phyloP scores from a whole-genome alignment of 2,888 invertebrate genomes.

The Tenthredo scrophulariae region DNA sequence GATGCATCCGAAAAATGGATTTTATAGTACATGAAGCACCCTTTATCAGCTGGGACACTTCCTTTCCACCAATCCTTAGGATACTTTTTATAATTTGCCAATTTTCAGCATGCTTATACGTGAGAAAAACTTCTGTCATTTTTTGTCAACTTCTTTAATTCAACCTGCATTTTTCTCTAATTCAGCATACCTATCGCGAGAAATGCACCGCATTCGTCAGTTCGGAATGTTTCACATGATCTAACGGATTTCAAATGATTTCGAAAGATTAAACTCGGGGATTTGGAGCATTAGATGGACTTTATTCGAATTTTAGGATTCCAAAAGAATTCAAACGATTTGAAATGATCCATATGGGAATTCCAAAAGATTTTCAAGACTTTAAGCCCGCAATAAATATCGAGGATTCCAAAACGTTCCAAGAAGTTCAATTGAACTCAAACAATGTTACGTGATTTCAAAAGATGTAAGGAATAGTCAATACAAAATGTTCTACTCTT shows the following conservation, averaged over 20 bases:
- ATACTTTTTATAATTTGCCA: background rate
- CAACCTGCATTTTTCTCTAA: background rate
- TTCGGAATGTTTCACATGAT: too few relatives aligned
- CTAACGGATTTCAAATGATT: too few relatives aligned
- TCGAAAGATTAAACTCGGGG: background rate
- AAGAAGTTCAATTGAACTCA: too few relatives aligned
- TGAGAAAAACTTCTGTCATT: background rate
- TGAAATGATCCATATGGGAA: background rate
- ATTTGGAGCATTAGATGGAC: background rate
- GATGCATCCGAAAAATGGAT: background rate
- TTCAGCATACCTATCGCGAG: background rate
- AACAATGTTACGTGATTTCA: too few relatives aligned
- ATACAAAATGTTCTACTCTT: too few relatives aligned
- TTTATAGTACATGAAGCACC: background rate
- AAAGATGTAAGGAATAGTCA: too few relatives aligned
- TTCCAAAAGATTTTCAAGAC: too few relatives aligned
- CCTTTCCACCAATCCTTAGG: background rate
- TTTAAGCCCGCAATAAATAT: too few relatives aligned
- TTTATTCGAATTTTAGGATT: background rate
- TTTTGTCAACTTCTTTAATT: background rate
- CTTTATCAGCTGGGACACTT: background rate
- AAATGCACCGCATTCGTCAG: background rate
- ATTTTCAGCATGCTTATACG: background rate
- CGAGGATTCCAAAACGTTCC: too few relatives aligned
- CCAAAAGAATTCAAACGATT: background rate